Conservation (phyloP, 2,113 vertebrate genomes). For the Barnardius zonarius region DNA sequence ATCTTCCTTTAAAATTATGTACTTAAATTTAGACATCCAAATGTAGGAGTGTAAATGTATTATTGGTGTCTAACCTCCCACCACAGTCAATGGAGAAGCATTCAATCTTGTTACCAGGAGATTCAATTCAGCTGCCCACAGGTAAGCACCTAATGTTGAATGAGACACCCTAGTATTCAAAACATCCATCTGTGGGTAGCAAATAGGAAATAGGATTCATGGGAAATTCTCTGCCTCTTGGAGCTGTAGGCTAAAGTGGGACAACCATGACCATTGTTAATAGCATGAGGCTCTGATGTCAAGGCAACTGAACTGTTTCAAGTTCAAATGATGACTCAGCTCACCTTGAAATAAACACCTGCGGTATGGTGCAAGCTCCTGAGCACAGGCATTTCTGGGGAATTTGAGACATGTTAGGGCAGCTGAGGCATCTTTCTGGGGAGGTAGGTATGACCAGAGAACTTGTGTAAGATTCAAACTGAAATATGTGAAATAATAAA, state of each 20-base stretch:
- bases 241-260: neutral
- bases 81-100: neutral
- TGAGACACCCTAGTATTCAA: neutral
- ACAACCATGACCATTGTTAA: neutral
- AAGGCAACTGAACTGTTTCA: neutral
- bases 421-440: neutral
- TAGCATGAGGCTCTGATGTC: rapidly evolving
- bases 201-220: neutral
- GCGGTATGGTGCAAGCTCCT: neutral
- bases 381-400: neutral
- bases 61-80: neutral
- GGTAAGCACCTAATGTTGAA: neutral
- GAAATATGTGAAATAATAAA: neutral
- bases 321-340: neutral
- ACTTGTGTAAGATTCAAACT: neutral
- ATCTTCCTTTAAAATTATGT: neutral
- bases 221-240: neutral
- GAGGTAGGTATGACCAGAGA: neutral
- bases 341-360: neutral
- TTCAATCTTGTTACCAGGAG: neutral
- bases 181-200: neutral
- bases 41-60: neutral
- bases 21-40: neutral
- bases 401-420: neutral
- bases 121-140: neutral